Evolutionary conservation across 2,888 invertebrate genomes (phyloP), one percentile per base, ranked within the genome.

Genomic region (Drosophila subquinaria): DNA sequence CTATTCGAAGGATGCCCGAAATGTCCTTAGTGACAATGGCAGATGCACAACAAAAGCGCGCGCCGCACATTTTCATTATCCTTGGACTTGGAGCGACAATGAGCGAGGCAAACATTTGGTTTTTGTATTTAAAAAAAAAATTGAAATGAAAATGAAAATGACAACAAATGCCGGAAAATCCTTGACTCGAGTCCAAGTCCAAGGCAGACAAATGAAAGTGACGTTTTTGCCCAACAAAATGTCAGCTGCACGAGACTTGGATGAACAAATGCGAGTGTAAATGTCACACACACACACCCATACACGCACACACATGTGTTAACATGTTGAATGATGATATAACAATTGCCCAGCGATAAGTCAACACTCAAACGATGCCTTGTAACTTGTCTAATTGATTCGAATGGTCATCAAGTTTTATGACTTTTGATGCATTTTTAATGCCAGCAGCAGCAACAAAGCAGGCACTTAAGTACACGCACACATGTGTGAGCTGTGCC

Each of bases 11-110:
- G 55, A 56, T 43, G 27, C 59, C 59, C 36, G 13, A 59, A 59
- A 60, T 76, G 70, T 72, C 67, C 76, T 72, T 67, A 61, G 59
- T 60, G 74, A 65, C 73, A 71, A 66, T 67, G 67, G 52, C 59
- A 6, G 55, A 38, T 42, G 61, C 69, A 63, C 47, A 63, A 82
- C 75, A 74, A 80, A 79, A 61, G 43, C 36, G 27, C 36, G 43
- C 43, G 57, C 43, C 56, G 65, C 52, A 73, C 81, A 86, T 83
- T 86, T 83, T 86, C 83, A 82, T 86, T 86, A 75, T 88, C 80
- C 88, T 86, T 81, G 83, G 73, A 69, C 76, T 74, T 73, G 71
- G 57, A 62, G 51, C 45, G 47, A 73, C 47, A 55, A 72, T 57
- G 56, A 71, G 60, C 65, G 55, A 60, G 53, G 52, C 61, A 72